Percentiles rank a stretch among this genome's conserved stretches.
Evolutionary conservation across 2,113 vertebrate genomes (phyloP).

Genomic region (Suncus etruscus): DNA sequence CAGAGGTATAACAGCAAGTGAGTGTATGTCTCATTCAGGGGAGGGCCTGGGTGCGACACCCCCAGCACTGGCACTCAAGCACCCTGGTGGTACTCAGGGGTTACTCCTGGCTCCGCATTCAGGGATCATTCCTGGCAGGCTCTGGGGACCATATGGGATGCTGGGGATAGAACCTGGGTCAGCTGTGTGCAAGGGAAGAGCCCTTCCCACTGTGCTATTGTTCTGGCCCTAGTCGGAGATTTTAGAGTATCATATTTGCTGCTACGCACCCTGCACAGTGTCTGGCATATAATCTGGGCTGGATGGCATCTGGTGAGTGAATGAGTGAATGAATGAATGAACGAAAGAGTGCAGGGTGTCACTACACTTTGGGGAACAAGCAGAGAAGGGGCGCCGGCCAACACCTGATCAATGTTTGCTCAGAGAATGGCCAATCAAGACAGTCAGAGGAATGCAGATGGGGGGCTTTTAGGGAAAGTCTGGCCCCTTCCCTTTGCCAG

Average conservation of each 20-base stretch:
- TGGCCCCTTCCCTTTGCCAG: rapidly evolving
- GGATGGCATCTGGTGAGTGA: neutral
- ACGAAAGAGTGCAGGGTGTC: neutral
- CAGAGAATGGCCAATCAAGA: neutral
- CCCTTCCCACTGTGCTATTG: too few species aligned
- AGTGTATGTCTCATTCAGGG: too few species aligned
- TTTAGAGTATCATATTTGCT: neutral
- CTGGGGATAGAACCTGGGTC: too few species aligned
- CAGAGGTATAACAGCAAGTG: too few species aligned
- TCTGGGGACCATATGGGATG: too few species aligned
- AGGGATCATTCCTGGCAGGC: too few species aligned
- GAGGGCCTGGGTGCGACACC: too few species aligned
- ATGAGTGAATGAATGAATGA: conserved; percentile 11
- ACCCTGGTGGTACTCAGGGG: too few species aligned
- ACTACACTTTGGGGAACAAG: neutral
- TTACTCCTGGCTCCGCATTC: too few species aligned
- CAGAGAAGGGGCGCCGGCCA: neutral
- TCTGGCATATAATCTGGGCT: neutral
- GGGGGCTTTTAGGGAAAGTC: neutral
- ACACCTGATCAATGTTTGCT: neutral
- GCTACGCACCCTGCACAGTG: neutral
- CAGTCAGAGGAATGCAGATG: neutral
- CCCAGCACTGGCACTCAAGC: too few species aligned
- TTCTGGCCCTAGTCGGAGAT: neutral
- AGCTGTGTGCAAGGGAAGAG: too few species aligned